Conservation (phyloP, 2,797 vertebrate genomes). For the Discoglossus pictus region DNA sequence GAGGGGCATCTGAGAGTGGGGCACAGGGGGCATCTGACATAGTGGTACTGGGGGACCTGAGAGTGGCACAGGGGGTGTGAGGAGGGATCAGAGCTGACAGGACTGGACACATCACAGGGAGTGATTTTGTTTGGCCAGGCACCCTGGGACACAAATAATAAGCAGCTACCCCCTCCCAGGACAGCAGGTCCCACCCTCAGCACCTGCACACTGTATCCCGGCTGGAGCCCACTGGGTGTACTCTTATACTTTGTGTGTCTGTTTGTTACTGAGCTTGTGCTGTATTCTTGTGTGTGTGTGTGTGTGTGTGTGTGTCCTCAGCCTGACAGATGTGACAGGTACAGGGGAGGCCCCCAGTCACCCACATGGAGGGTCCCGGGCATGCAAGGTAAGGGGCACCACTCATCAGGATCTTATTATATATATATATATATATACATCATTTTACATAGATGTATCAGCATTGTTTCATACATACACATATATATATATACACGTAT, state of each 20-base stretch:
- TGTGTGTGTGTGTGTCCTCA: conserved; percentile 1
- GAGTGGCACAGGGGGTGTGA: conserved; percentile 10
- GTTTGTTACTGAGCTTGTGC: not conserved
- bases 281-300: not conserved
- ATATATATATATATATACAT: not conserved
- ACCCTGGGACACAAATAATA: conserved; percentile 69
- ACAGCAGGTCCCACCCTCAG: conserved; percentile 37
- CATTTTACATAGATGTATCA: not conserved
- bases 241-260: not conserved
- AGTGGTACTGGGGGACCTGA: conserved; percentile 48
- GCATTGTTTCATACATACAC: not conserved
- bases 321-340: conserved; percentile 5
- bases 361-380: conserved; percentile 19
- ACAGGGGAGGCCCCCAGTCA: conserved; percentile 24
- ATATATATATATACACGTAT: not conserved
- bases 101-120: conserved; percentile 85
- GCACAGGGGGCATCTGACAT: not conserved
- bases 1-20: not conserved
- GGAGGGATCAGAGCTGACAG: conserved; percentile 60
- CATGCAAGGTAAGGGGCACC: too few relatives aligned
- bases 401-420: too few relatives aligned
- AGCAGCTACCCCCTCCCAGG: conserved; percentile 42
- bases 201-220: conserved; percentile 28
- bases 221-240: not conserved
- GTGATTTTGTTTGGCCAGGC: conserved; percentile 83